phyloP scores from a whole-genome alignment of 2,113 vertebrate species.

The Rutilus rutilus region DNA sequence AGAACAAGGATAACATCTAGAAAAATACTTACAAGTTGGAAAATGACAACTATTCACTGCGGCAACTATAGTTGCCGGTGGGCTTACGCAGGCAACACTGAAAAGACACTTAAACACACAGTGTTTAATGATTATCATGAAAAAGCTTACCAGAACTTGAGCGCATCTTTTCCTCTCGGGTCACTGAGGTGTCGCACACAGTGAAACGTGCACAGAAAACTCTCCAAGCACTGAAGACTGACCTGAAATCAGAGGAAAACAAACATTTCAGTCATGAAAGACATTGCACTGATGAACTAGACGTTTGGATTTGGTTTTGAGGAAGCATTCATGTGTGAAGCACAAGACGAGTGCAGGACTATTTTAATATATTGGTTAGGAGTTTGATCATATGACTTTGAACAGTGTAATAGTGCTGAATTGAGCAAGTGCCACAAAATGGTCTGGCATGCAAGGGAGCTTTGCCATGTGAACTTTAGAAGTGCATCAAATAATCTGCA shows the following conservation, averaged over 20 bases:
- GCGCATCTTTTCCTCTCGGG: constrained; percentile 67
- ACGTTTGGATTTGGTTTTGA: background rate
- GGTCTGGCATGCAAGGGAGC: too few relatives aligned
- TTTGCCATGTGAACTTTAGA: background rate
- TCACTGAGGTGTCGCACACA: constrained; percentile 70
- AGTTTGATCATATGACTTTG: background rate
- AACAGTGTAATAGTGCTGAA: background rate
- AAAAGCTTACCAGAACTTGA: constrained; percentile 77
- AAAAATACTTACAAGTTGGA: too few relatives aligned
- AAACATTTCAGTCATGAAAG: background rate
- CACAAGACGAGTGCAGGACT: background rate
- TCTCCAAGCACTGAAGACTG: constrained; percentile 78
- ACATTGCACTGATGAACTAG: background rate
- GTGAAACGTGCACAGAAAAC: constrained; percentile 80
- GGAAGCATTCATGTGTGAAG: background rate
- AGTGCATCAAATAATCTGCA: background rate
- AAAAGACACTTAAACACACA: background rate
- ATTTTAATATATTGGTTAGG: background rate
- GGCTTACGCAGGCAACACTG: background rate
- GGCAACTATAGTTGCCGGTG: too few relatives aligned
- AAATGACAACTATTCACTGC: too few relatives aligned
- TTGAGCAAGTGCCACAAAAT: too few relatives aligned
- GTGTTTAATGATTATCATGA: background rate
- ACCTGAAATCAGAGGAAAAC: constrained; percentile 65
- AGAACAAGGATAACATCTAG: too few relatives aligned